These are phyloP conservation scores for Ariolimax columbianus DNA, from an alignment of 2,888 invertebrate genomes.

Conservation along the genomic window DNA sequence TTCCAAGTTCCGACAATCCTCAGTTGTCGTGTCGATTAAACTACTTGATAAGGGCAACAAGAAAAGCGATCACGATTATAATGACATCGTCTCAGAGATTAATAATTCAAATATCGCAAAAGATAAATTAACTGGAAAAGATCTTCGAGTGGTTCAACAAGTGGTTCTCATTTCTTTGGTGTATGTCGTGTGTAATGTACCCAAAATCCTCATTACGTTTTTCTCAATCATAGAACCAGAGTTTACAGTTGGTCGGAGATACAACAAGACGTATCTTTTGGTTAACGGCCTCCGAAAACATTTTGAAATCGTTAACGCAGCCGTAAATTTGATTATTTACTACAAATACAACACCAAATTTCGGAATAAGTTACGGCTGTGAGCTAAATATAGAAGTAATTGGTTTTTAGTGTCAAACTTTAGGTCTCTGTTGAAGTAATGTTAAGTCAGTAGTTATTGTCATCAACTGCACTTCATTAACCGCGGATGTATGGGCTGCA, in stretches of 20 bases:
- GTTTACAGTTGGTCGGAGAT: not conserved
- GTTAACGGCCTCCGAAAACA: not conserved
- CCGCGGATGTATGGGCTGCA: too few species aligned
- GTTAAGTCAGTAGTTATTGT: too few species aligned
- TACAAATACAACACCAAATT: not conserved
- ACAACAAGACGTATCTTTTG: not conserved
- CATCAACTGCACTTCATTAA: too few species aligned
- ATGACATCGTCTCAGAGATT: not conserved
- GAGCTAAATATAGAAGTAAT: too few species aligned
- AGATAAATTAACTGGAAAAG: not conserved
- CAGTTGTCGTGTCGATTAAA: not conserved
- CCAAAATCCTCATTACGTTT: not conserved
- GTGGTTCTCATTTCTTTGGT: not conserved
- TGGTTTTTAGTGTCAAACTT: too few species aligned
- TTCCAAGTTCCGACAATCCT: slow-evolving; percentile 6
- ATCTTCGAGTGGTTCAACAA: not conserved
- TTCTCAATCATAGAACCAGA: not conserved
- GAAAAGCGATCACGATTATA: not conserved
- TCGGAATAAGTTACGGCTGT: not conserved
- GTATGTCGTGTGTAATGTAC: not conserved
- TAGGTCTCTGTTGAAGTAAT: too few species aligned
- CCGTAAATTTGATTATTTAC: not conserved
- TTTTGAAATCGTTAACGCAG: not conserved
- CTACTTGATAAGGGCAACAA: not conserved
- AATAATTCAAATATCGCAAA: not conserved